These are phyloP conservation scores for Microtus richardsoni DNA, from an alignment of 2,113 vertebrate species.

Conservation along the genomic window DNA sequence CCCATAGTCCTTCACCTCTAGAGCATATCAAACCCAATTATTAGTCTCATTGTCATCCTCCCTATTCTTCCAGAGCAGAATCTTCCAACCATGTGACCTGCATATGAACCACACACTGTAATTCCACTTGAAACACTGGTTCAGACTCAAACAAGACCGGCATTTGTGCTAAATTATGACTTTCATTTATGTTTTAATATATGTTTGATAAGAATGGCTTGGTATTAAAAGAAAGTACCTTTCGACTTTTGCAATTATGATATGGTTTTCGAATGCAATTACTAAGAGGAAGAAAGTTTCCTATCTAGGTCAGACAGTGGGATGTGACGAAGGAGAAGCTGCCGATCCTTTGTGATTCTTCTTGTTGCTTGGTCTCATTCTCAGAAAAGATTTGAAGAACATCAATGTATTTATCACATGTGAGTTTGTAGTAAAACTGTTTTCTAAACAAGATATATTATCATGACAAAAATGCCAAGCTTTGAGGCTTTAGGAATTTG, in stretches of 20 bases:
- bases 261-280: constrained; percentile 29
- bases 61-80: constrained; percentile 54
- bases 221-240: constrained; percentile 23
- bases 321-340: neutral
- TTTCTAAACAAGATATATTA: constrained; percentile 35
- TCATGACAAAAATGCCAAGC: constrained; percentile 35
- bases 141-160: constrained; percentile 7
- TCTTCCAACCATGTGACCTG: constrained; percentile 55
- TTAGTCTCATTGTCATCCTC: constrained; percentile 66
- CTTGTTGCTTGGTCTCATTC: neutral
- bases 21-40: constrained; percentile 72
- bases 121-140: constrained; percentile 32
- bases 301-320: neutral
- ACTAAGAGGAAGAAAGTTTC: constrained; percentile 23
- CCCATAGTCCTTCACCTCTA: constrained; percentile 63
- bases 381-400: constrained; percentile 12
- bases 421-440: neutral
- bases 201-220: constrained; percentile 27
- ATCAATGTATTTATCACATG: neutral
- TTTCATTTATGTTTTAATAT: constrained; percentile 53
- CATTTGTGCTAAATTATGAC: neutral
- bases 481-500: constrained; percentile 25
- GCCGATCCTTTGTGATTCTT: neutral
- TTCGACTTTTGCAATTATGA: constrained; percentile 43
- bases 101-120: constrained; percentile 58